Percentiles rank a stretch among this genome's conserved stretches.
These are phyloP conservation scores for Sycophila texana DNA, from an alignment of 2,888 invertebrate genomes.

Conservation along the genomic window DNA sequence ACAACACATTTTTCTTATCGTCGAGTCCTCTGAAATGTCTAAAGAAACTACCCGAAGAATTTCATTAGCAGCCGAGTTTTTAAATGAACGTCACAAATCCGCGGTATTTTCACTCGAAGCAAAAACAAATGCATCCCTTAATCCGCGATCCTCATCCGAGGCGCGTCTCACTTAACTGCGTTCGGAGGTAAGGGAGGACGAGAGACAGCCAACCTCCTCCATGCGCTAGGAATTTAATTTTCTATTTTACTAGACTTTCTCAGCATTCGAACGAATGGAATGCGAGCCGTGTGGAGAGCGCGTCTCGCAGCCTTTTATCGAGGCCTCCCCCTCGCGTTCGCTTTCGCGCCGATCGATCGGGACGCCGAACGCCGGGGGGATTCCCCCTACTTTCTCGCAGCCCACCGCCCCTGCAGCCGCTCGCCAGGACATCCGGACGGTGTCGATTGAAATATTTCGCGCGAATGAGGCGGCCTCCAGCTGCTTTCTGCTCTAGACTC, in stretches of 20 bases:
- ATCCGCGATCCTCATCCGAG: no score
- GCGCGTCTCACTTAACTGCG: not conserved
- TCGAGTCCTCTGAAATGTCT: no score
- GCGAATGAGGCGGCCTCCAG: constrained; percentile 6
- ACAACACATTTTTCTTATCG: no score
- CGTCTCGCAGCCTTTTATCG: constrained; percentile 8
- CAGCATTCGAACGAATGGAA: constrained; percentile 23
- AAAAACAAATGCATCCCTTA: no score
- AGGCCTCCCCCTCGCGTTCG: not conserved
- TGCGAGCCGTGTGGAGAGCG: constrained; percentile 8
- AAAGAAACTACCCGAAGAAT: no score
- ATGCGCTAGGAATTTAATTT: constrained; percentile 60
- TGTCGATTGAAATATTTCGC: constrained; percentile 45
- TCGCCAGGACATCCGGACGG: not conserved
- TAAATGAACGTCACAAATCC: no score
- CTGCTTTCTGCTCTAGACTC: not conserved
- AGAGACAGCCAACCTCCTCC: constrained; percentile 33
- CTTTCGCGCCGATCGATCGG: constrained; percentile 24
- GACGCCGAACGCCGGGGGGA: constrained; percentile 20
- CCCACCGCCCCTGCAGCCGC: not conserved
- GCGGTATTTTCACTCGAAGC: no score
- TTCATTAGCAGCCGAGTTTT: no score
- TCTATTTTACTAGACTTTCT: constrained; percentile 56
- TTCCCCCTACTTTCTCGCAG: not conserved
- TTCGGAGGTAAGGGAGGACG: not conserved